A percentile compares a stretch with the other conserved stretches of the same genome.
Conservation (phyloP, 2,888 invertebrate species). For the Chaetogeoica ovagalla region DNA sequence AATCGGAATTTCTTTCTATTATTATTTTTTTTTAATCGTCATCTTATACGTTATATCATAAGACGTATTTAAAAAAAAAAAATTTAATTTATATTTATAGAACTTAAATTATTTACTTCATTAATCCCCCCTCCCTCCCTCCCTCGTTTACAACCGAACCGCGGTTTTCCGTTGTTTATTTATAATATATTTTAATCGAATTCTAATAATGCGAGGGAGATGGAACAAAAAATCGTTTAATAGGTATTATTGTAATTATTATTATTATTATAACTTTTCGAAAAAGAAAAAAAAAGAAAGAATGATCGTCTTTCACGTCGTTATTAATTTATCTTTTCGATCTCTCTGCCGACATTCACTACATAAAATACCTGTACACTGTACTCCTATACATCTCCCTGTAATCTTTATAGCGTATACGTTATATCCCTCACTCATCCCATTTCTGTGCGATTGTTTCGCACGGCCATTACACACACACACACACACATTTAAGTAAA, state of each 20-base stretch:
- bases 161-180: too few species aligned
- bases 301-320: slow-evolving; percentile 14
- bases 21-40: too few species aligned
- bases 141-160: too few species aligned
- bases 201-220: neutral
- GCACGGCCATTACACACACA: slow-evolving; percentile 14
- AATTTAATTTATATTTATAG: too few species aligned
- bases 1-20: too few species aligned
- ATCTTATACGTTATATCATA: too few species aligned
- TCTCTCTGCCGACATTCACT: slow-evolving; percentile 1
- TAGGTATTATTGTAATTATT: slow-evolving; percentile 24
- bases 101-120: neutral
- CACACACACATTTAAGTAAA: neutral
- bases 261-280: neutral
- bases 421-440: slow-evolving; percentile 7
- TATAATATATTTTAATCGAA: neutral
- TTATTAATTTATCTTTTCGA: slow-evolving; percentile 36
- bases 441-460: slow-evolving; percentile 37
- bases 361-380: neutral
- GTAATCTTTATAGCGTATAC: neutral
- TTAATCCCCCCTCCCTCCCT: neutral
- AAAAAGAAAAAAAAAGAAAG: neutral
- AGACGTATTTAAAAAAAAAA: too few species aligned
- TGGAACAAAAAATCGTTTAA: neutral
- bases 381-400: neutral